Evolutionary conservation across 2,888 invertebrate species (phyloP), one percentile per base, ranked within the genome.

Genomic region (Tipula unca): DNA sequence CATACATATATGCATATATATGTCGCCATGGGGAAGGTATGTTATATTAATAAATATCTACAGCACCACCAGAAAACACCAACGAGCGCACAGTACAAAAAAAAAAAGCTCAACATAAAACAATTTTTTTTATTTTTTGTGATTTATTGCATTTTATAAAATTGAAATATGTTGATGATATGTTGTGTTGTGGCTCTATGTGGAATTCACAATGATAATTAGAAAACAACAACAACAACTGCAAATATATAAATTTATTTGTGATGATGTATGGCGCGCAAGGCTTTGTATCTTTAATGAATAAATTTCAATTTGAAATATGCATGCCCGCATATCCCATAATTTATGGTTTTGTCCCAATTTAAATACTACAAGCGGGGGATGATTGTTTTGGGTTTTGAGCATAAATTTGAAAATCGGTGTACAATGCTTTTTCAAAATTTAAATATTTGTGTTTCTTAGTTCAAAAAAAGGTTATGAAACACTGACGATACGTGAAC

Each of bases 161-260:
- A 69, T 69, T 69, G 69, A 69, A 69, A 69, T 69, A 69, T 69
- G 69, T 69, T 69, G 69, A 69, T 69, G 69, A 69, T 69, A 69
- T 69, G 69, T 69, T 69, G 69, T 69, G 69, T 25, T 69, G n/a
- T n/a, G 10, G 69, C 69, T 69, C 69, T 69, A 10, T 25, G 3
- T 69, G 69, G 69, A 69, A 69, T 69, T 69, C 25, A 25, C 69
- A 69, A 69, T 69, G 69, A 69, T 69, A 69, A 69, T 69, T 69
- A 69, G 69, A 69, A 69, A 69, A 69, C 25, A 69, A 25, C 69
- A 69, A 20, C 10, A n/a, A 10, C 42, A n/a, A 10, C 42, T 14
- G 17, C 17, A 17, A n/a, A 54, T 17, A 17, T 54, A 54, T 39
- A 54, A 20, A 69, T 25, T 25, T 69, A 69, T 25, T 20, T 69